A percentile compares a stretch with the other conserved stretches of the same genome.
phyloP scores from a whole-genome alignment of 2,113 vertebrate genomes.

The Petrocephalus microphthalmus region DNA sequence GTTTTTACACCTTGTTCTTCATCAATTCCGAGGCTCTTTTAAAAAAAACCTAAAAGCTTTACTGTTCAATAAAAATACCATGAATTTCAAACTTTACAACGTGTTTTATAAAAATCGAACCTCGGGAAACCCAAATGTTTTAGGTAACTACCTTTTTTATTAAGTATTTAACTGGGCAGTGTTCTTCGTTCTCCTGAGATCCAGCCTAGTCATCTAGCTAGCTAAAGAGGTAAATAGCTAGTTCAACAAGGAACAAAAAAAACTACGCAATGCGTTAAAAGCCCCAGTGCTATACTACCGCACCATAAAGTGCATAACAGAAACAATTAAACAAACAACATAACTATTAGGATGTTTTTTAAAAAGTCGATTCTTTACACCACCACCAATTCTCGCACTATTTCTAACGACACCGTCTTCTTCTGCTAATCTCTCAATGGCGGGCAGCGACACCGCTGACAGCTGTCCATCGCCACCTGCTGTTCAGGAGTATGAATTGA shows the following conservation, averaged over 20 bases:
- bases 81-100: not conserved
- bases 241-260: not conserved
- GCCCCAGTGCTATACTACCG: constrained; percentile 10
- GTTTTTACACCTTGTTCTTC: not conserved
- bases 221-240: constrained; percentile 7
- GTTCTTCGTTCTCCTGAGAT: constrained; percentile 1
- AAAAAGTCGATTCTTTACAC: not conserved
- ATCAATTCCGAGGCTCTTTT: not conserved
- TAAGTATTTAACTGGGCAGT: not conserved
- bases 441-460: not conserved
- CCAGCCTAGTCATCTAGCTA: constrained; percentile 13
- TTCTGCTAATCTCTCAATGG: not conserved
- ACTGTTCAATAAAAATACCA: not conserved
- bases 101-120: not conserved
- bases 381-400: not conserved
- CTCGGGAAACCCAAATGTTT: not conserved
- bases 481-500: not conserved
- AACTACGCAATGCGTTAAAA: not conserved
- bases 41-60: not conserved
- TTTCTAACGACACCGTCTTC: not conserved
- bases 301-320: constrained; percentile 11
- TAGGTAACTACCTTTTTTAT: not conserved
- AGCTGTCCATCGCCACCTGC: not conserved
- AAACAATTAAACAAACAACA: not conserved
- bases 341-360: not conserved